A percentile compares a stretch with the other conserved stretches of the same genome.
Evolutionary conservation across 2,797 vertebrate species (phyloP).

Genomic region (Meriones psammophilus): DNA sequence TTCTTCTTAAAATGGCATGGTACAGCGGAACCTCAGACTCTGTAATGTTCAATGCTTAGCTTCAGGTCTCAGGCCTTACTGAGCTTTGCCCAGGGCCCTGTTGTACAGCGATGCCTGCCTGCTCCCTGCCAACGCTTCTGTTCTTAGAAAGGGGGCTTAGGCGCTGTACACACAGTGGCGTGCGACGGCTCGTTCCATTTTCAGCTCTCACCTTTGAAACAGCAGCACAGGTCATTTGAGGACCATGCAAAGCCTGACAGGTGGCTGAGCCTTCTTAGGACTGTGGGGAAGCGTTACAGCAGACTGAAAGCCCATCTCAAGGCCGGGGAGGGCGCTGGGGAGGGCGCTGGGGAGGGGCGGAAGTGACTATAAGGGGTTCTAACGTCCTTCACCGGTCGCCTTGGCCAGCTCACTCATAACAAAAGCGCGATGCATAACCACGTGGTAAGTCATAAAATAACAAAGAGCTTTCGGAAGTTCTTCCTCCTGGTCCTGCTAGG

Average conservation of each 20-base stretch:
- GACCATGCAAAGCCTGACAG: not conserved
- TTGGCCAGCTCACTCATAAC: not conserved
- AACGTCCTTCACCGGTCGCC: not conserved
- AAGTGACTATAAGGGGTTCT: not conserved
- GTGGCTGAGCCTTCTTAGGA: not conserved
- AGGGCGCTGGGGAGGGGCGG: accelerated
- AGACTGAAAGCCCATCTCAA: not conserved
- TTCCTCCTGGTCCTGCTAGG: not conserved
- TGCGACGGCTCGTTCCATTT: not conserved
- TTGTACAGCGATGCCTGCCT: not conserved
- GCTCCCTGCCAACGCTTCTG: not conserved
- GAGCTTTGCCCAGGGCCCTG: not conserved
- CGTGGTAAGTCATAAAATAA: not conserved
- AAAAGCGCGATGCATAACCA: not conserved
- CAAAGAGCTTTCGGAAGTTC: not conserved
- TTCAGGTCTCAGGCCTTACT: not conserved
- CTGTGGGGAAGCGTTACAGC: not conserved
- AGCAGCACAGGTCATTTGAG: conserved; percentile 36
- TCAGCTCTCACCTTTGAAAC: not conserved
- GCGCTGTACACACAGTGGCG: not conserved
- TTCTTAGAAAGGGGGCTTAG: not conserved
- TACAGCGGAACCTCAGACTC: not conserved
- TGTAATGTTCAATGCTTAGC: not conserved
- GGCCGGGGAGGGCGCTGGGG: too few relatives aligned
- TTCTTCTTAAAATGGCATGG: conserved; percentile 38